These are phyloP conservation scores for Bostrychus sinensis DNA, from an alignment of 2,113 vertebrate genomes.

Conservation along the genomic window DNA sequence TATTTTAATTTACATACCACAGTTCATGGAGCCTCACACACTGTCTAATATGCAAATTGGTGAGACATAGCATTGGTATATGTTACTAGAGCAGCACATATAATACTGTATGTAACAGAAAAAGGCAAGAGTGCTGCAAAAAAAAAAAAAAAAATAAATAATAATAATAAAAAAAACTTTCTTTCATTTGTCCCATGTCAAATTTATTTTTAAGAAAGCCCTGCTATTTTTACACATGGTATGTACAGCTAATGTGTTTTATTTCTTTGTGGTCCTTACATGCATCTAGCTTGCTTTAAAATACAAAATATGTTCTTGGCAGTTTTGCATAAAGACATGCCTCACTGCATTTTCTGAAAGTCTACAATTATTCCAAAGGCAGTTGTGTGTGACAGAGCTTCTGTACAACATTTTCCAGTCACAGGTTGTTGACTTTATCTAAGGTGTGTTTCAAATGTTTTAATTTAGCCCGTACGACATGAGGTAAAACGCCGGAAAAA, in stretches of 20 bases:
- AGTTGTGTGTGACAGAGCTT: not conserved
- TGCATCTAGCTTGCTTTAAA: constrained; percentile 76
- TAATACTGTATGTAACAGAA: not conserved
- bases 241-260: constrained; percentile 83
- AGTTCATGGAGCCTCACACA: too few species aligned
- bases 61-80: too few species aligned
- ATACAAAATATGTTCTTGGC: constrained; percentile 80
- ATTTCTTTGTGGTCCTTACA: constrained; percentile 75
- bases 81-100: too few species aligned
- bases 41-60: too few species aligned
- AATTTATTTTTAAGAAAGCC: constrained; percentile 76
- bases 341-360: constrained; percentile 31
- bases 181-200: constrained; percentile 54
- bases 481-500: too few species aligned
- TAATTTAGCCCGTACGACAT: too few species aligned
- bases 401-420: not conserved
- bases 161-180: too few species aligned
- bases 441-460: not conserved
- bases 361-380: not conserved
- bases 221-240: constrained; percentile 82
- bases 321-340: constrained; percentile 53
- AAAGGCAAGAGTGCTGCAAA: constrained; percentile 47
- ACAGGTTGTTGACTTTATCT: not conserved
- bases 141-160: too few species aligned
- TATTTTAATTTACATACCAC: too few species aligned